Evolutionary conservation across 2,797 vertebrate species (phyloP).

Genomic region (Anguilla obscura): DNA sequence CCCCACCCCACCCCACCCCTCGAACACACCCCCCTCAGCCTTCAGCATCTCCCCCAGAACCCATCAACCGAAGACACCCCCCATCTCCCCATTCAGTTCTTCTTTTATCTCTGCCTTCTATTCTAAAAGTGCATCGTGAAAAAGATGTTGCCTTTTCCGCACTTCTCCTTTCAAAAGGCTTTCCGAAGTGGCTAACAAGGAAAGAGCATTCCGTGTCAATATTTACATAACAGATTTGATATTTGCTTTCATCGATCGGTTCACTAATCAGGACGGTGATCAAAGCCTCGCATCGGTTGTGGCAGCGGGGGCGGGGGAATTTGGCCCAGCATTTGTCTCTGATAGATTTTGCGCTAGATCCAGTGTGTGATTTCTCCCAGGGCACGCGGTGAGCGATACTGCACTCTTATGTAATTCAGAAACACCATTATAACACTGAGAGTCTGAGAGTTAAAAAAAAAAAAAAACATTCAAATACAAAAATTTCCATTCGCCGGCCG

Average conservation of each 20-base stretch:
- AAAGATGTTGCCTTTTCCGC: constrained; percentile 60
- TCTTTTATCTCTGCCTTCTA: constrained; percentile 54
- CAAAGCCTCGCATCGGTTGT: constrained; percentile 66
- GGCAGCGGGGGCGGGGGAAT: constrained; percentile 32
- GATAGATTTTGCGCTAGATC: constrained; percentile 49
- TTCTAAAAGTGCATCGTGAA: constrained; percentile 48
- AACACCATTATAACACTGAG: constrained; percentile 66
- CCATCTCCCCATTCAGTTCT: constrained; percentile 41
- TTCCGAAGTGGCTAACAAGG: constrained; percentile 64
- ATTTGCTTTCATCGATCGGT: constrained; percentile 75
- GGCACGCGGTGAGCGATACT: constrained; percentile 67
- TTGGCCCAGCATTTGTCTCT: background rate
- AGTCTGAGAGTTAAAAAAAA: background rate
- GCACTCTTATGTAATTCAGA: constrained; percentile 75
- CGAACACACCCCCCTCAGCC: too few relatives aligned
- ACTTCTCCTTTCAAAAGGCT: constrained; percentile 59
- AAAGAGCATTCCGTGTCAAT: constrained; percentile 54
- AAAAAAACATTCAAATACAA: background rate
- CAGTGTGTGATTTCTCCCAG: constrained; percentile 67
- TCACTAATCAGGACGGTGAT: constrained; percentile 76
- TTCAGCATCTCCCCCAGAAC: background rate
- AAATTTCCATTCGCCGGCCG: background rate
- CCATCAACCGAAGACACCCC: constrained; percentile 40
- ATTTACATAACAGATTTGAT: constrained; percentile 74
- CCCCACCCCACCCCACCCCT: background rate